phyloP scores from a whole-genome alignment of 1,140 invertebrate genomes.

The Trichomalopsis sarcophagae region DNA sequence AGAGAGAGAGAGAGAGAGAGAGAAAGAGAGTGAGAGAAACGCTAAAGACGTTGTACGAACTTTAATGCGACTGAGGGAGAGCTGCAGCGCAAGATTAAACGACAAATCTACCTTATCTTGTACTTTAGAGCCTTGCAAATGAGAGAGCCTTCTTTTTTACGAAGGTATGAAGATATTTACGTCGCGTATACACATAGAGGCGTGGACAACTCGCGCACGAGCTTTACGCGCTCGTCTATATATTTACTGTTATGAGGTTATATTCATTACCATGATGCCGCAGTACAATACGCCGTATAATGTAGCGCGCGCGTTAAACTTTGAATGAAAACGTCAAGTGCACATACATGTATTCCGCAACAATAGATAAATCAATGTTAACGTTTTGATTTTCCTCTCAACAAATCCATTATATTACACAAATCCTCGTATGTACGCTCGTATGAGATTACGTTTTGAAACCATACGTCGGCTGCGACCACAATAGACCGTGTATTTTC shows the following conservation, averaged over 20 bases:
- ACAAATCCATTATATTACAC: no score
- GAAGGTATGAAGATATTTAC: not conserved
- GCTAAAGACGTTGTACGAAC: not conserved
- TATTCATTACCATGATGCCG: not conserved
- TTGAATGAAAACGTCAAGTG: not conserved
- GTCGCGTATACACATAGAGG: not conserved
- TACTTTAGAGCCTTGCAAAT: not conserved
- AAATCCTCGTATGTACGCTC: no score
- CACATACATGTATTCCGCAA: no score
- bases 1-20: no score
- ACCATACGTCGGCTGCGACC: no score
- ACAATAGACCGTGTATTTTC: no score
- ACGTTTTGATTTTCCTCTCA: no score
- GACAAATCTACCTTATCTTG: not conserved
- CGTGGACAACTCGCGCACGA: not conserved
- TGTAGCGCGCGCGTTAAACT: not conserved
- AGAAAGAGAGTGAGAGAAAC: no score
- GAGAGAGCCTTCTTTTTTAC: not conserved
- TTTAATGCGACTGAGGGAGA: not conserved
- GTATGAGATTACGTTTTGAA: no score
- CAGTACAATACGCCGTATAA: not conserved
- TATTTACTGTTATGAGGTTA: not conserved
- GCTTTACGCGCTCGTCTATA: not conserved
- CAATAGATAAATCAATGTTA: not conserved
- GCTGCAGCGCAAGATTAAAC: not conserved